A percentile compares a stretch with the other conserved stretches of the same genome.
phyloP scores from a whole-genome alignment of 1,140 invertebrate species.

The Scylla paramamosain region DNA sequence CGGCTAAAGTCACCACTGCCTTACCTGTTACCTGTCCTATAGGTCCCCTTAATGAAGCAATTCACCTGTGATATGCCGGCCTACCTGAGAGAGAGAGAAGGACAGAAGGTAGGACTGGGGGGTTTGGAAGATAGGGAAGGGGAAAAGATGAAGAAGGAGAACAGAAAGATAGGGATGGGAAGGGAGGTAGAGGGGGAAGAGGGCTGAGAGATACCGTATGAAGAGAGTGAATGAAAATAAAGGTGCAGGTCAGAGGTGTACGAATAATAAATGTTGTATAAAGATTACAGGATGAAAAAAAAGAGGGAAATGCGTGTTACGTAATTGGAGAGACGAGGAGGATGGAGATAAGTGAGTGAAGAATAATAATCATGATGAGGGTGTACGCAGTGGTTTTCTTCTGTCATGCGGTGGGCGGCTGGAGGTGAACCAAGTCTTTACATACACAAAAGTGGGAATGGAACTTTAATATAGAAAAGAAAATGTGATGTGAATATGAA shows the following conservation, averaged over 20 bases:
- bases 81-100: slow-evolving; percentile 4
- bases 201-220: neutral
- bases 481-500: neutral
- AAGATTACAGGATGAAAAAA: no score
- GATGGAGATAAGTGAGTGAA: neutral
- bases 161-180: no score
- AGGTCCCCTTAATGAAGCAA: slow-evolving; percentile 21
- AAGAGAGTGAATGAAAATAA: neutral
- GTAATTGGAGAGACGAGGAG: neutral
- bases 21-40: slow-evolving; percentile 7
- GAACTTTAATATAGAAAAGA: neutral
- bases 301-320: no score
- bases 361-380: neutral
- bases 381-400: neutral
- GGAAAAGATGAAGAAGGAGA: no score
- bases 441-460: neutral
- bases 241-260: neutral
- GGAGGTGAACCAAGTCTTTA: neutral
- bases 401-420: no score
- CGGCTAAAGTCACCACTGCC: neutral
- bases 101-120: neutral
- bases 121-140: no score
- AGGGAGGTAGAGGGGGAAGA: no score
- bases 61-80: neutral
- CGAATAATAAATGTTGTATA: no score